A percentile compares a stretch with the other conserved stretches of the same genome.
These are phyloP conservation scores for Sweltsa coloradensis DNA, from an alignment of 1,140 invertebrate species.

Conservation along the genomic window DNA sequence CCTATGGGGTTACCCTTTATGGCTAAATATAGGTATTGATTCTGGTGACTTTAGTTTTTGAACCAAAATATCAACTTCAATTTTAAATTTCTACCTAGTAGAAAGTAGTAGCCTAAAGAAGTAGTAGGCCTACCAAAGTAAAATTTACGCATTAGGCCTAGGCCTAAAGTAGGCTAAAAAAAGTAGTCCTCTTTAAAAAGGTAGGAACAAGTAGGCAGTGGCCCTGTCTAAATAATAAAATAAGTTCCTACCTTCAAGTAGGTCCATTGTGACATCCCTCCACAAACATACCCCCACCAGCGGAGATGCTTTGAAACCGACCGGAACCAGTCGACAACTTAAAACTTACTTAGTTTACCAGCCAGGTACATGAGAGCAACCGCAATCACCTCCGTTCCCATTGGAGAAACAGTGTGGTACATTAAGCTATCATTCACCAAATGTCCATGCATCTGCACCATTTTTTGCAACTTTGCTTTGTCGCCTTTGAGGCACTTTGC, in stretches of 20 bases:
- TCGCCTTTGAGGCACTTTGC: constrained; percentile 95
- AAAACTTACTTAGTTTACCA: constrained; percentile 92
- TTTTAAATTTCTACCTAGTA: no score
- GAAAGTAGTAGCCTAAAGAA: no score
- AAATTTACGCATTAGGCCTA: no score
- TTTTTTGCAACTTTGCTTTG: constrained; percentile 84
- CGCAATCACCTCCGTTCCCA: constrained; percentile 98
- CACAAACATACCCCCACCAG: constrained; percentile 98
- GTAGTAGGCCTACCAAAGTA: no score
- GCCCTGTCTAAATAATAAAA: no score
- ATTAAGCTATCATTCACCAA: constrained; percentile 98
- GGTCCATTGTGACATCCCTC: constrained; percentile 90
- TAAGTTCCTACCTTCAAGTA: constrained; percentile 74
- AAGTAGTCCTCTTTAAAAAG: no score
- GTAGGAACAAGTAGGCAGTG: no score
- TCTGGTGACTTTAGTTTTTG: no score
- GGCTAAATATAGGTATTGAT: no score
- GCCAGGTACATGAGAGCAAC: constrained; percentile 96
- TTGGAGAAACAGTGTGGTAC: constrained; percentile 91
- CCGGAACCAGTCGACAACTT: constrained; percentile 85
- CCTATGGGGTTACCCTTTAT: no score
- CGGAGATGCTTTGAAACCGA: constrained; percentile 65
- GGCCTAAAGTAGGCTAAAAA: no score
- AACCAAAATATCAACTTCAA: no score
- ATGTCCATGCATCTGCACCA: constrained; percentile 99